Conservation (phyloP, 2,797 vertebrate species). For the Lemur catta region DNA sequence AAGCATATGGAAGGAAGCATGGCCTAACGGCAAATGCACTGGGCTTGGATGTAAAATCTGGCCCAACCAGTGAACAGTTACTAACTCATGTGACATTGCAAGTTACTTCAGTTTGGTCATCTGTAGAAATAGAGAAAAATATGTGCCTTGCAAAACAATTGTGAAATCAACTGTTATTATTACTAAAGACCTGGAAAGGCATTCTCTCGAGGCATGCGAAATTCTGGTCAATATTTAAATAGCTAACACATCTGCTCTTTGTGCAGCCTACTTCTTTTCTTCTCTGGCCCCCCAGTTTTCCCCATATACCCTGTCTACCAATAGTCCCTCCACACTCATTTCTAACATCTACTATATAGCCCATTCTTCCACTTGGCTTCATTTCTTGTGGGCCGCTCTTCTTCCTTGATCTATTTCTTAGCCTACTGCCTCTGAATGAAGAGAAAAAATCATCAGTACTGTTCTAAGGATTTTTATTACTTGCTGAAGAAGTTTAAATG, state of each 20-base stretch:
- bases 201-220: neutral
- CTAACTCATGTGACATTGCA: neutral
- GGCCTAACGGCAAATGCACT: neutral
- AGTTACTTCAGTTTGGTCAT: neutral
- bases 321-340: neutral
- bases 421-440: neutral
- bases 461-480: neutral
- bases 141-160: neutral
- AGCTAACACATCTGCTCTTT: neutral
- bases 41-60: neutral
- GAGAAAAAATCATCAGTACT: neutral
- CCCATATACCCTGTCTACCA: neutral
- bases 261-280: neutral
- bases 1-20: neutral
- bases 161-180: neutral
- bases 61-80: neutral
- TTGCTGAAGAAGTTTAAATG: slow-evolving; percentile 3
- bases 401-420: neutral
- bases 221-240: neutral
- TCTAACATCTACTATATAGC: neutral
- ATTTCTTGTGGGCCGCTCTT: neutral
- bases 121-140: neutral
- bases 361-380: neutral
- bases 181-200: neutral
- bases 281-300: neutral